Conservation (phyloP, 2,888 invertebrate genomes). For the Cataglyphis cursor region DNA sequence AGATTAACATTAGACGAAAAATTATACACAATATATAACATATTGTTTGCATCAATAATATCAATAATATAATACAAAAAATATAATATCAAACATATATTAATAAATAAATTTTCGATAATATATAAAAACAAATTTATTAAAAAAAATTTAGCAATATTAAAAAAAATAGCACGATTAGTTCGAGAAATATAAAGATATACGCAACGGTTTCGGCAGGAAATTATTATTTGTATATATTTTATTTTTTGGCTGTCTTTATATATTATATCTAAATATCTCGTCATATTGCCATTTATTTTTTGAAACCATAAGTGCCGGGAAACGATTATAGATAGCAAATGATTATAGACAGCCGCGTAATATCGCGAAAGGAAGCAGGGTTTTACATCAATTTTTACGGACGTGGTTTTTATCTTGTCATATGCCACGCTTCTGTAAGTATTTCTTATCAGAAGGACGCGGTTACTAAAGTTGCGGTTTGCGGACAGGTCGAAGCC, state of each 20-base stretch:
- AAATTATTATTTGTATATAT: not conserved
- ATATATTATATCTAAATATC: not conserved
- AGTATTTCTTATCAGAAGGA: slow-evolving; percentile 59
- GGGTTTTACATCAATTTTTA: slow-evolving; percentile 58
- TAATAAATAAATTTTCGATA: not conserved
- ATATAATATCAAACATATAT: not conserved
- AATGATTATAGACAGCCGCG: slow-evolving; percentile 13
- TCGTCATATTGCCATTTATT: not conserved
- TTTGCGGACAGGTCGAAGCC: slow-evolving; percentile 24
- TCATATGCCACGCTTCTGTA: slow-evolving; percentile 56
- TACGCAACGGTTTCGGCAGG: too few relatives aligned
- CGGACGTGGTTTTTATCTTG: slow-evolving; percentile 77
- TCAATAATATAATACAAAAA: not conserved
- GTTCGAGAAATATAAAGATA: not conserved
- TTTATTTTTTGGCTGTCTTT: not conserved
- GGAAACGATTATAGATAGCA: slow-evolving; percentile 32
- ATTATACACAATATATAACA: not conserved
- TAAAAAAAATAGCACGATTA: not conserved
- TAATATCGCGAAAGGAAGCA: slow-evolving; percentile 51
- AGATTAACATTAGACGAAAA: not conserved
- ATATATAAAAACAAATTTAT: too few relatives aligned
- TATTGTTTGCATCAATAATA: not conserved
- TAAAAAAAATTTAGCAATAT: not conserved
- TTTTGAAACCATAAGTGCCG: not conserved
- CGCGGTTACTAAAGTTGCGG: slow-evolving; percentile 59